Conservation (phyloP, 1,140 invertebrate genomes). For the Euborellia annulipes region DNA sequence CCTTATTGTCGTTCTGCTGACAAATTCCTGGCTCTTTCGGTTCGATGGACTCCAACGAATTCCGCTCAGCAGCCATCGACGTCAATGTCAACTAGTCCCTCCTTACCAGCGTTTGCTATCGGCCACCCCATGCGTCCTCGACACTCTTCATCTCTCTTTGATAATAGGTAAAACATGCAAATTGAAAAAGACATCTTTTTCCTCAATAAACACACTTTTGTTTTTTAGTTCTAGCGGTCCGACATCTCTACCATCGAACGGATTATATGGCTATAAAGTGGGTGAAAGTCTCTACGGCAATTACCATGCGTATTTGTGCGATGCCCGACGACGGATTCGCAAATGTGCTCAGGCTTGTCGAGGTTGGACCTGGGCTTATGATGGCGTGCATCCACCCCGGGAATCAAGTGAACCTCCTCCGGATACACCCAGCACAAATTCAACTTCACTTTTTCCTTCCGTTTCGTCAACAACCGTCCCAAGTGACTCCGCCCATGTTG, state of each 20-base stretch:
- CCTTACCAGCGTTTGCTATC: no score
- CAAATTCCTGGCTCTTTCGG: constrained; percentile 67
- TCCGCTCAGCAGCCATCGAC: background rate
- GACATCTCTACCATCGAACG: constrained; percentile 4
- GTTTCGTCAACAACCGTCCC: no score
- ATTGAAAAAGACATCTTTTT: no score
- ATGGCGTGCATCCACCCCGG: constrained; percentile 37
- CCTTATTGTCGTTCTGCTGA: constrained; percentile 65
- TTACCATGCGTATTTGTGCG: constrained; percentile 66
- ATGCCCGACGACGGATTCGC: constrained; percentile 59
- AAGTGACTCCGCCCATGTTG: no score
- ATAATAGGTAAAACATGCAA: no score
- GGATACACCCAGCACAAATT: constrained; percentile 17
- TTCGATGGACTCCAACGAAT: constrained; percentile 27
- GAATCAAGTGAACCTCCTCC: constrained; percentile 25
- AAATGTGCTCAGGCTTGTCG: constrained; percentile 52
- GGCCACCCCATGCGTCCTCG: no score
- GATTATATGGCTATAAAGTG: constrained; percentile 2
- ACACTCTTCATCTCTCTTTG: no score
- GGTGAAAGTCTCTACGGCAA: constrained; percentile 50
- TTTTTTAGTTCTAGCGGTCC: background rate
- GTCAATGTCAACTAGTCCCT: constrained; percentile 11
- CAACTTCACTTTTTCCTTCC: constrained; percentile 11
- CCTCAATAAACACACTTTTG: no score
- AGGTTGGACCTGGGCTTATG: constrained; percentile 61